Percentiles rank a stretch among this genome's conserved stretches.
Conservation (phyloP, 2,888 invertebrate genomes). For the Rutpela maculata region DNA sequence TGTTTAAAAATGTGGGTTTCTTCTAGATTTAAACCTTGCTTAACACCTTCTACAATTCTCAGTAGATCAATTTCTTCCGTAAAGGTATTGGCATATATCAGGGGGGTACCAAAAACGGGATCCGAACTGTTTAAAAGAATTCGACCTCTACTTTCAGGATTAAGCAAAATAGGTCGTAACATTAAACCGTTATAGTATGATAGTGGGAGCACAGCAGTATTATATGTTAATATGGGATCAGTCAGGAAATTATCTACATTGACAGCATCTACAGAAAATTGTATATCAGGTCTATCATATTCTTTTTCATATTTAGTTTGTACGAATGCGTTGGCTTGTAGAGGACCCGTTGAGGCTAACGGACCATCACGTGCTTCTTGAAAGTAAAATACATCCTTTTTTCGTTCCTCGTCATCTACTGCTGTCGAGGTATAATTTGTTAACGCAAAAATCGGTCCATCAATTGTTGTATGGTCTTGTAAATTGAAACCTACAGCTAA, state of each 20-base stretch:
- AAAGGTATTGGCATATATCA: conserved; percentile 84
- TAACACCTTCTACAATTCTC: conserved; percentile 78
- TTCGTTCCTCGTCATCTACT: conserved; percentile 71
- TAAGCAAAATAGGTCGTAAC: conserved; percentile 79
- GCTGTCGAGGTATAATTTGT: conserved; percentile 77
- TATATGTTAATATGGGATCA: conserved; percentile 75
- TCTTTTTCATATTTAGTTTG: conserved; percentile 76
- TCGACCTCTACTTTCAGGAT: conserved; percentile 80
- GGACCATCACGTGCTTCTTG: conserved; percentile 75
- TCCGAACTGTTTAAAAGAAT: conserved; percentile 81
- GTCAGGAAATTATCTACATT: conserved; percentile 77
- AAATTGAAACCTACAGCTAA: conserved; percentile 84
- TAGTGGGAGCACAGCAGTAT: conserved; percentile 75
- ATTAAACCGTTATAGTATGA: conserved; percentile 80
- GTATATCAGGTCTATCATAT: conserved; percentile 79
- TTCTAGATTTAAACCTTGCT: conserved; percentile 78
- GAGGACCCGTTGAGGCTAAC: conserved; percentile 76
- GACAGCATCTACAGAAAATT: conserved; percentile 79
- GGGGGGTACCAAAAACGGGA: conserved; percentile 83
- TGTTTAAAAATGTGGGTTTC: conserved; percentile 78
- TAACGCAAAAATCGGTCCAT: conserved; percentile 76
- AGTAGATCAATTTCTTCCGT: conserved; percentile 80
- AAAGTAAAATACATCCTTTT: conserved; percentile 74
- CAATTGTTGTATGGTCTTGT: conserved; percentile 84
- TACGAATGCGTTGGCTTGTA: conserved; percentile 79